phyloP scores from a whole-genome alignment of 2,888 invertebrate genomes.

The Dromius quadrimaculatus region DNA sequence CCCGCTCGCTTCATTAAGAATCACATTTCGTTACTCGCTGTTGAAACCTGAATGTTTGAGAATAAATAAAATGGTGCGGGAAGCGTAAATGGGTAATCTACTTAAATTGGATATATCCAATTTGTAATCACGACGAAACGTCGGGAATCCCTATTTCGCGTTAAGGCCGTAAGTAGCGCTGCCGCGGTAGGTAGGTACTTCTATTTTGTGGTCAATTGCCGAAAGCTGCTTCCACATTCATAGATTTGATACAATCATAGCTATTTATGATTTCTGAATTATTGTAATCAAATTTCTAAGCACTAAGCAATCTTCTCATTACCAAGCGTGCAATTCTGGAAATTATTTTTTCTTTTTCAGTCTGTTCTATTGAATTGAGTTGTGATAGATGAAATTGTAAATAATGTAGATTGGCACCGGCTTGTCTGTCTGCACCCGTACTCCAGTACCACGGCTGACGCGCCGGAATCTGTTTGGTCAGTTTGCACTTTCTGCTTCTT shows the following conservation, averaged over 20 bases:
- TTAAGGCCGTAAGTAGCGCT: slow-evolving; percentile 16
- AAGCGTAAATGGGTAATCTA: slow-evolving; percentile 43
- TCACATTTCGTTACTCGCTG: slow-evolving; percentile 42
- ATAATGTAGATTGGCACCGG: slow-evolving; percentile 44
- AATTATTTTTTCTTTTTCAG: slow-evolving; percentile 26
- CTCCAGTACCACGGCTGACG: background rate
- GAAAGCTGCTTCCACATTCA: slow-evolving; percentile 22
- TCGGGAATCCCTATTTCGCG: slow-evolving; percentile 8
- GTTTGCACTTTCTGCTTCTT: slow-evolving; percentile 36
- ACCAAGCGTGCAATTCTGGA: slow-evolving; percentile 24
- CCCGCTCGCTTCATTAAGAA: slow-evolving; percentile 39
- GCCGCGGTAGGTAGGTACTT: background rate
- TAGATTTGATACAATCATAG: slow-evolving; percentile 39
- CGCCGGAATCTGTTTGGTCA: background rate
- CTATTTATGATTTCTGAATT: slow-evolving; percentile 23
- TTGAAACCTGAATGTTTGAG: slow-evolving; percentile 22
- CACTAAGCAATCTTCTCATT: slow-evolving; percentile 33
- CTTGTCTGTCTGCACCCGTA: slow-evolving; percentile 21
- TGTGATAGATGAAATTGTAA: slow-evolving; percentile 45
- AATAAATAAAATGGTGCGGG: slow-evolving; percentile 43
- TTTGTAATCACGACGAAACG: slow-evolving; percentile 35
- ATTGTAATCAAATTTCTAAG: too few relatives aligned
- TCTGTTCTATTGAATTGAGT: slow-evolving; percentile 33
- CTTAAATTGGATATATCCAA: slow-evolving; percentile 48
- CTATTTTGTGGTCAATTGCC: slow-evolving; percentile 24